A percentile compares a stretch with the other conserved stretches of the same genome.
phyloP scores from a whole-genome alignment of 2,797 vertebrate species.

The Odontamblyopus lacepedii region DNA sequence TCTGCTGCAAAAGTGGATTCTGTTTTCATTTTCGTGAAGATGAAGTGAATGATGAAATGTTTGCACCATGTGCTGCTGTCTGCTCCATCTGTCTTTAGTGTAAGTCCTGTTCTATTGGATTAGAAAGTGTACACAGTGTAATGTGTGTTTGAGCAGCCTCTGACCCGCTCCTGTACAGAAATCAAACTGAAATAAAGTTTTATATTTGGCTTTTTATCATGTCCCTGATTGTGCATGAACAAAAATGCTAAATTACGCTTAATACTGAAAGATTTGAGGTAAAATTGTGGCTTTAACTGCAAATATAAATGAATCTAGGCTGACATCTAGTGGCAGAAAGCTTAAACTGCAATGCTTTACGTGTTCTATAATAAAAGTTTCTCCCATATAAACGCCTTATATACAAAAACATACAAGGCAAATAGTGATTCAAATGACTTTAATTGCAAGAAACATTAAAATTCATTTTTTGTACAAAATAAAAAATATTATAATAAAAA shows the following conservation, averaged over 20 bases:
- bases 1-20: neutral
- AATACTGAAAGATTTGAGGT: neutral
- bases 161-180: slow-evolving; percentile 27
- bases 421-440: neutral
- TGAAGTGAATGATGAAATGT: slow-evolving; percentile 22
- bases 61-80: slow-evolving; percentile 13
- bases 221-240: too few species aligned
- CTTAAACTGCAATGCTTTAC: neutral
- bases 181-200: slow-evolving; percentile 27
- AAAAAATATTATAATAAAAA: slow-evolving; percentile 2
- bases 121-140: slow-evolving; percentile 14
- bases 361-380: neutral
- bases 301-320: neutral
- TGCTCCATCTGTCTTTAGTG: slow-evolving; percentile 2
- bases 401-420: too few species aligned
- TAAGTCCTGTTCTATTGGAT: slow-evolving; percentile 34
- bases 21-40: slow-evolving; percentile 15
- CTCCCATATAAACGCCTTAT: neutral
- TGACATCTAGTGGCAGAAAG: slow-evolving; percentile 8
- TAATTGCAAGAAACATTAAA: neutral
- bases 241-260: neutral
- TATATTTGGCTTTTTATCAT: slow-evolving; percentile 6
- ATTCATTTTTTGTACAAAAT: neutral
- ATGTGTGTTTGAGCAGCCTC: slow-evolving; percentile 3
- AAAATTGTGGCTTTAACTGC: neutral